A percentile compares a stretch with the other conserved stretches of the same genome.
Conservation (phyloP, 2,113 vertebrate genomes). For the Gymnocephalus cernua region DNA sequence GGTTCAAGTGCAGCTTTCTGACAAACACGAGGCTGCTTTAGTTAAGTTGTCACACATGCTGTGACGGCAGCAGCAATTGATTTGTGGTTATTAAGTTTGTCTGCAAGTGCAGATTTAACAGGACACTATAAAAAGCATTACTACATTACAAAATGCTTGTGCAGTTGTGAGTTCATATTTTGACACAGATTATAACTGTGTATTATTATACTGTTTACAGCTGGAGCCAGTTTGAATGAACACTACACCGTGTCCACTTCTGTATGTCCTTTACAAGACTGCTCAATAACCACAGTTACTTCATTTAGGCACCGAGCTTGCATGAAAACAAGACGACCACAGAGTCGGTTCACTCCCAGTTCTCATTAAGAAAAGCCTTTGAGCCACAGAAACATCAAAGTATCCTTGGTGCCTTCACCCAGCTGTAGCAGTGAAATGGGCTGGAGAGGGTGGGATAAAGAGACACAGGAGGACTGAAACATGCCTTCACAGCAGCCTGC, state of each 20-base stretch:
- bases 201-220: conserved; percentile 3
- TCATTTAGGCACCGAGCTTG: conserved; percentile 44
- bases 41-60: background rate
- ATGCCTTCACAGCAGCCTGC: conserved; percentile 68
- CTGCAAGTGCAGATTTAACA: background rate
- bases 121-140: background rate
- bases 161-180: background rate
- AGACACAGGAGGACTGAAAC: conserved; percentile 67
- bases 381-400: conserved; percentile 80
- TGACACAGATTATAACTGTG: background rate
- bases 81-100: conserved; percentile 3
- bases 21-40: conserved; percentile 29
- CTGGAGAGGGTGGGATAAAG: conserved; percentile 64
- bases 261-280: conserved; percentile 18
- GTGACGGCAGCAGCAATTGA: background rate
- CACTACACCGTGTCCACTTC: conserved; percentile 8
- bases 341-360: conserved; percentile 66
- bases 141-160: background rate
- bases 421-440: conserved; percentile 65
- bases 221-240: conserved; percentile 8
- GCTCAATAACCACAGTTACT: conserved; percentile 45
- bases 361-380: conserved; percentile 77
- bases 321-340: conserved; percentile 62
- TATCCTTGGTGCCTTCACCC: conserved; percentile 66
- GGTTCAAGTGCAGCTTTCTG: conserved; percentile 9